Base-by-base conservation (phyloP, 2,888 invertebrate species). In the Petrophora chlorosata region DNA sequence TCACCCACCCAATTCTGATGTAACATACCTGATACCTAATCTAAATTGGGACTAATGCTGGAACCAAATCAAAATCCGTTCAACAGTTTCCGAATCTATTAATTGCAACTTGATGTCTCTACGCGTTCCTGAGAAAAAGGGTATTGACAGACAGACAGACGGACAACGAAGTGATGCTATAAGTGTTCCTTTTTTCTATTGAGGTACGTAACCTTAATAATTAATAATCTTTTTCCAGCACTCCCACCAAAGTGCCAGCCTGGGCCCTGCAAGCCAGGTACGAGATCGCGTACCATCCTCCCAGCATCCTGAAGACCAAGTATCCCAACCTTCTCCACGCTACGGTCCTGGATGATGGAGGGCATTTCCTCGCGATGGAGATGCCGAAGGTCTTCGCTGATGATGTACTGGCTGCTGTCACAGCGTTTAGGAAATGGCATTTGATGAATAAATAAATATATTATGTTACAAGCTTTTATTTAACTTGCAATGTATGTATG, bases 291-390 rank as follows among this genome's bases (percentile, higher is more conserved):
- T 91, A 91, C 36, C 71, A 80, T 8, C 88, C 94, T 0, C 91
- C 93, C 17, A 83, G 79, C 25, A 73, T 94, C 8, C 61, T 95
- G 5, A 76, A 80, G 30, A 76, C 82, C 1, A 92, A 91, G 61
- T 95, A 82, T 68, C 67, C 67, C 1, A 94, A 95, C 66, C 65
- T 96, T 3, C 82, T 95, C 3, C 93, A 93, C 36, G 91, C 91
- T 54, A 93, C 91, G 0, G 89, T 93, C 33, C 76, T 93, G 53
- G 72, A 87, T 0, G 76, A 90, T 3, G 95, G 95, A 1, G 97
- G 97, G 0, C 97, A 97, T 76, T 97, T 97, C 82, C 92, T 94
- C 0, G 95, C 96, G 0, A 86, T 96, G 36, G 95, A 97, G 76
- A 83, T 92, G 46, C 96, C 97, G 0, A 67, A 91, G 48, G 62